These are phyloP conservation scores for Torymus aiolomorphi DNA, from an alignment of 2,888 invertebrate genomes.

Conservation along the genomic window DNA sequence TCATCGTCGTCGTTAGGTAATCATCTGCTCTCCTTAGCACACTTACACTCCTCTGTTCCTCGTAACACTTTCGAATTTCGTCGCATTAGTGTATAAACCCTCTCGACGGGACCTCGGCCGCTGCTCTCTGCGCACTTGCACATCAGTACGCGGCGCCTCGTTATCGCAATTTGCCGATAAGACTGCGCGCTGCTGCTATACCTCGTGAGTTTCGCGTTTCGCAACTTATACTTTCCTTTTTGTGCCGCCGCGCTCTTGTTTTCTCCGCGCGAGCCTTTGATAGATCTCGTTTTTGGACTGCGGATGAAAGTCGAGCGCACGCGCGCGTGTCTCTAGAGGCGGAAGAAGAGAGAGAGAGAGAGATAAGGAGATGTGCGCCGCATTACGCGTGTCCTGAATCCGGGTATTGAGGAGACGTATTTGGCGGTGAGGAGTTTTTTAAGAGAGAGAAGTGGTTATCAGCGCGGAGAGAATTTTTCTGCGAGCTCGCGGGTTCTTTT, in stretches of 20 bases:
- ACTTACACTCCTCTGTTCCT: background rate
- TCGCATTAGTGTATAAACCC: conserved; percentile 46
- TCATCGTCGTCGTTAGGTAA: conserved; percentile 22
- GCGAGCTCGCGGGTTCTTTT: background rate
- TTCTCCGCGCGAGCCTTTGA: background rate
- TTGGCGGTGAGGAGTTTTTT: too few species aligned
- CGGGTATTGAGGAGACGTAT: too few species aligned
- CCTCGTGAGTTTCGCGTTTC: too few species aligned
- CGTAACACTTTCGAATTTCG: conserved; percentile 62
- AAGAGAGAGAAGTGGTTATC: background rate
- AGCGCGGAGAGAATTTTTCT: background rate
- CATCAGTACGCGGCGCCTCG: background rate
- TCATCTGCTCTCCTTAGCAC: conserved; percentile 35
- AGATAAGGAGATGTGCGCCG: too few species aligned
- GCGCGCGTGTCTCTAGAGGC: too few species aligned
- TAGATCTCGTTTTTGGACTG: too few species aligned
- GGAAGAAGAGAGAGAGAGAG: too few species aligned
- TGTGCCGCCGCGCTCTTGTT: background rate
- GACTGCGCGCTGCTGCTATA: too few species aligned
- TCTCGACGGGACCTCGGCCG: conserved; percentile 11
- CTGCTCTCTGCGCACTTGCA: background rate
- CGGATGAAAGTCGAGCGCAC: too few species aligned
- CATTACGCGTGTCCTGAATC: too few species aligned
- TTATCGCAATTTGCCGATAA: too few species aligned
- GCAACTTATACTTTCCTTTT: too few species aligned